Conservation (phyloP, 2,888 invertebrate species). For the Ptilodon capucinus region DNA sequence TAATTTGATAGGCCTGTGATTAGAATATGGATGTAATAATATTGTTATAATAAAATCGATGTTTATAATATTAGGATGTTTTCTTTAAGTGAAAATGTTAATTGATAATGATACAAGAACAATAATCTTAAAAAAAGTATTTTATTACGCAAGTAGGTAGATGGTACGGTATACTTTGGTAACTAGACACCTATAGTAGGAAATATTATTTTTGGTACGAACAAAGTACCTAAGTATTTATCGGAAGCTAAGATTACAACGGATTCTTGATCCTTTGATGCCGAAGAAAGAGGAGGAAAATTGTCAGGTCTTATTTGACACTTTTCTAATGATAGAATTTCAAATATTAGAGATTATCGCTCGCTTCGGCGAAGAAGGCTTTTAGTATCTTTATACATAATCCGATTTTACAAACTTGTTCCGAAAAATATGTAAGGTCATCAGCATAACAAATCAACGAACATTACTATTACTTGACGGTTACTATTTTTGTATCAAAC, state of each 20-base stretch:
- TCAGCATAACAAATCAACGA: no score
- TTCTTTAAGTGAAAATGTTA: background rate
- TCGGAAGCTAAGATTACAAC: slow-evolving; percentile 40
- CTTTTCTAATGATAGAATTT: slow-evolving; percentile 47
- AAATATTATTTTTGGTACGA: no score
- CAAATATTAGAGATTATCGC: slow-evolving; percentile 31
- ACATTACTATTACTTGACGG: no score
- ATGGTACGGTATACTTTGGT: no score
- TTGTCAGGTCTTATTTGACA: slow-evolving; percentile 65
- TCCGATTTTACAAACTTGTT: no score
- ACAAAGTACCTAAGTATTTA: no score
- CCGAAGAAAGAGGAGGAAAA: slow-evolving; percentile 46
- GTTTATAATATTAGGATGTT: slow-evolving; percentile 39
- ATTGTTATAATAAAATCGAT: slow-evolving; percentile 65
- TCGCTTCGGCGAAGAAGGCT: slow-evolving; percentile 13
- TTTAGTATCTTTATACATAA: background rate
- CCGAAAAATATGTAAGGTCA: no score
- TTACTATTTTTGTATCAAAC: no score
- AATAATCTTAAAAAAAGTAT: no score
- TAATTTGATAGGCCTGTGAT: slow-evolving; percentile 68
- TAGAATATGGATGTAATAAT: slow-evolving; percentile 53
- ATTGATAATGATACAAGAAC: no score
- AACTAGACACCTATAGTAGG: no score
- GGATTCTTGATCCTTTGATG: slow-evolving; percentile 51
- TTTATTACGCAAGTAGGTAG: no score